These are phyloP conservation scores for Diacarnus erythraeanus DNA, from an alignment of 37 sponge, comb jelly and placozoan genomes.

Conservation along the genomic window DNA sequence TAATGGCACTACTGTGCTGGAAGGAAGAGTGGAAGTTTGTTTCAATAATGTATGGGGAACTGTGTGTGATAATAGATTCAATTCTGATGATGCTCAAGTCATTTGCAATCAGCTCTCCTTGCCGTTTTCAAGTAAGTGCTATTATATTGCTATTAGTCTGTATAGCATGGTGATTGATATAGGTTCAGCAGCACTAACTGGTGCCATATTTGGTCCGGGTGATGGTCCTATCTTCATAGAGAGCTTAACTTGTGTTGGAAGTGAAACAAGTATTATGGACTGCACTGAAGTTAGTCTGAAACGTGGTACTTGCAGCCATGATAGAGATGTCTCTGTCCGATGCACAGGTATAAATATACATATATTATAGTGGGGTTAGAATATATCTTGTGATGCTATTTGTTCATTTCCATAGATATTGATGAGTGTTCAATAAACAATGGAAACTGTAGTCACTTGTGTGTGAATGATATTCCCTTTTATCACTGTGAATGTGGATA, in stretches of 20 bases:
- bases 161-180: neutral
- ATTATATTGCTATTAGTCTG: neutral
- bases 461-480: slow-evolving; percentile 25
- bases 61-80: slow-evolving; percentile 41
- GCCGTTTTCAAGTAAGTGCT: neutral
- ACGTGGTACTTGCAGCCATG: slow-evolving; percentile 9
- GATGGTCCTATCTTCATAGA: slow-evolving; percentile 28
- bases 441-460: slow-evolving; percentile 20
- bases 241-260: slow-evolving; percentile 26
- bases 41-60: slow-evolving; percentile 39
- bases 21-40: slow-evolving; percentile 51
- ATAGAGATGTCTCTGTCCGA: slow-evolving; percentile 8
- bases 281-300: slow-evolving; percentile 12
- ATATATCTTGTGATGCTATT: neutral
- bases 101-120: slow-evolving; percentile 36
- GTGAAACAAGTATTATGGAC: slow-evolving; percentile 15
- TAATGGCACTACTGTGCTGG: slow-evolving; percentile 6
- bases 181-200: neutral
- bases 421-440: slow-evolving; percentile 32
- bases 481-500: slow-evolving; percentile 40
- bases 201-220: slow-evolving; percentile 26
- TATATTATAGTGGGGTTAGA: neutral
- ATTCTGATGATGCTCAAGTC: slow-evolving; percentile 34
- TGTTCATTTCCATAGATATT: slow-evolving; percentile 3
- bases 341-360: slow-evolving; percentile 15